Conservation (phyloP, 2,888 invertebrate genomes). For the Drosophila emarginata region DNA sequence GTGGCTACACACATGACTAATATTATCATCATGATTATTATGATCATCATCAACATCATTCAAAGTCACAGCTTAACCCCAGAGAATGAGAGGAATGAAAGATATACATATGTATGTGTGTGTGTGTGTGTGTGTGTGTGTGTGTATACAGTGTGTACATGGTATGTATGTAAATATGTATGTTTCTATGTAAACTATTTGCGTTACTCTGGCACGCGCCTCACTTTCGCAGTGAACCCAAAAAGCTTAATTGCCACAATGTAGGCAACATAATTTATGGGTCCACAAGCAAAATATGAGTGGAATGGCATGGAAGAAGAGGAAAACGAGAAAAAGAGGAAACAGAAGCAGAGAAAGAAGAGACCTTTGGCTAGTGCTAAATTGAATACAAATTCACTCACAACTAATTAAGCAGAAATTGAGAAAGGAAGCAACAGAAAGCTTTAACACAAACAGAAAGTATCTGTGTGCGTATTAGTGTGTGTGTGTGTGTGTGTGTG, state of each 20-base stretch:
- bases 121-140: neutral
- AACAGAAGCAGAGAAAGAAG: neutral
- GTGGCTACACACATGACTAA: neutral
- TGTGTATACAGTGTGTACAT: neutral
- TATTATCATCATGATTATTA: neutral
- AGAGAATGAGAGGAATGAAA: neutral
- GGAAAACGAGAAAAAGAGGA: neutral
- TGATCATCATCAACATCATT: neutral
- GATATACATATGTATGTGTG: neutral
- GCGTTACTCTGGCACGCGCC: slow-evolving; percentile 12
- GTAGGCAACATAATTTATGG: slow-evolving; percentile 74
- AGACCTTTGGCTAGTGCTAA: slow-evolving; percentile 28
- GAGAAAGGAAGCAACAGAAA: neutral
- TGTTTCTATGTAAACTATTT: slow-evolving; percentile 2
- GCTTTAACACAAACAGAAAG: neutral
- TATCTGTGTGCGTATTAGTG: no score
- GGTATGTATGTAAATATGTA: neutral
- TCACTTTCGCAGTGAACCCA: slow-evolving; percentile 18
- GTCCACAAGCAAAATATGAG: slow-evolving; percentile 55
- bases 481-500: neutral
- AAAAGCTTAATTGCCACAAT: slow-evolving; percentile 68
- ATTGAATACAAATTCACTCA: slow-evolving; percentile 73
- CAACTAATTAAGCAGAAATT: slow-evolving; percentile 65
- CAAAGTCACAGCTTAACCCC: neutral
- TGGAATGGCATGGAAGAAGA: neutral